Conservation (phyloP, 1,140 invertebrate genomes). For the Monochamus saltuarius region DNA sequence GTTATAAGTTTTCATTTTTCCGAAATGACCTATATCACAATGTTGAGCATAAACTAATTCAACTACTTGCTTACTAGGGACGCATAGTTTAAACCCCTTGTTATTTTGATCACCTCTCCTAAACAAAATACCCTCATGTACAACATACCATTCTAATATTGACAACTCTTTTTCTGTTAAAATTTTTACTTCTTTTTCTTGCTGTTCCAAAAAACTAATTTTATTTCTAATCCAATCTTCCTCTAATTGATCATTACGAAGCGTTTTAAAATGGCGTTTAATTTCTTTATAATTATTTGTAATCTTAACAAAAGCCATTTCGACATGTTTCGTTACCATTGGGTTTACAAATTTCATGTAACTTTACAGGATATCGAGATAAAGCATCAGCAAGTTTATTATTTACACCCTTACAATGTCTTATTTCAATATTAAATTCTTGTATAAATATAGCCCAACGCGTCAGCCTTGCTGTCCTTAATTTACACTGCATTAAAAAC, state of each 20-base stretch:
- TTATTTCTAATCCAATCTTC: constrained; percentile 3
- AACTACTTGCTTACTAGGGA: background rate
- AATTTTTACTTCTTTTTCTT: background rate
- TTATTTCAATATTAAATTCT: too few relatives aligned
- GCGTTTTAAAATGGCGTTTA: background rate
- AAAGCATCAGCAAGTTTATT: too few relatives aligned
- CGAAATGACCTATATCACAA: constrained; percentile 4
- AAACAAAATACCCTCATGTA: too few relatives aligned
- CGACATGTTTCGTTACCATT: background rate
- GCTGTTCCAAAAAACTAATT: background rate
- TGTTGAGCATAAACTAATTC: constrained; percentile 3
- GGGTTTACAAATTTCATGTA: too few relatives aligned
- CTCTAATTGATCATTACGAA: background rate
- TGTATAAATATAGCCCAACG: too few relatives aligned
- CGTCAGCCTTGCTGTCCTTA: too few relatives aligned
- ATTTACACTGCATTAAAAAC: too few relatives aligned
- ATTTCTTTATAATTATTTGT: background rate
- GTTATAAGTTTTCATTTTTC: constrained; percentile 4
- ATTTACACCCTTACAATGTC: too few relatives aligned
- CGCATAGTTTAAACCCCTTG: background rate
- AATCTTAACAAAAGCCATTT: background rate
- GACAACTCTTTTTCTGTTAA: background rate
- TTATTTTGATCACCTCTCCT: too few relatives aligned
- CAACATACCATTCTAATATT: too few relatives aligned
- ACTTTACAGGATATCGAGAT: too few relatives aligned